Conservation (phyloP, 2,888 invertebrate genomes). For the Aquatica leii region DNA sequence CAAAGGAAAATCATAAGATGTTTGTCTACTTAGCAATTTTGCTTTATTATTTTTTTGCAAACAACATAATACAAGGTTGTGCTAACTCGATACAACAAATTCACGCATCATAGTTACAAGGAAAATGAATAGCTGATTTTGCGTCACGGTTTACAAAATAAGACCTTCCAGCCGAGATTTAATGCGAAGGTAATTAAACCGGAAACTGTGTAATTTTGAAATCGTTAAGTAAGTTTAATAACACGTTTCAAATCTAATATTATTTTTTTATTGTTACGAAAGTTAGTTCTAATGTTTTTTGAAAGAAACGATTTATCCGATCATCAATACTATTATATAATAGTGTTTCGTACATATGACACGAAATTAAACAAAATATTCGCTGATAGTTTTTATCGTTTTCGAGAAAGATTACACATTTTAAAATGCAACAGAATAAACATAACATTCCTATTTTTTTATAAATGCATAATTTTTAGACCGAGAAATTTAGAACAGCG, state of each 20-base stretch:
- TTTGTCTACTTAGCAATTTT: not conserved
- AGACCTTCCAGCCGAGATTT: not conserved
- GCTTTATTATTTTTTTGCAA: not conserved
- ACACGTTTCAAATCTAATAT: not conserved
- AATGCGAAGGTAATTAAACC: not conserved
- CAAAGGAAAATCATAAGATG: constrained; percentile 1
- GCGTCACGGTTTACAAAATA: constrained; percentile 1
- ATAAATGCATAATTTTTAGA: no score
- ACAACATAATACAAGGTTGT: not conserved
- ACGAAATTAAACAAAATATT: no score
- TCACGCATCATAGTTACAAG: not conserved
- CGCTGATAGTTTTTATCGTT: no score
- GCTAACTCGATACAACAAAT: not conserved
- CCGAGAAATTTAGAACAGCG: no score
- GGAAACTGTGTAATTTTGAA: not conserved
- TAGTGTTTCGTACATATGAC: no score
- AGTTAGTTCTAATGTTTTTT: no score
- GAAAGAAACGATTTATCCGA: no score
- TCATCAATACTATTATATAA: no score
- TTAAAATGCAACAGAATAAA: no score
- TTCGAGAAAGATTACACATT: no score
- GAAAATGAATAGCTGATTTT: not conserved
- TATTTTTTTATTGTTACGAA: no score
- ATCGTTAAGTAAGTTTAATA: not conserved
- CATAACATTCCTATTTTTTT: no score